These are phyloP conservation scores for Spermophilus dauricus DNA, from an alignment of 2,113 vertebrate genomes.

Conservation along the genomic window DNA sequence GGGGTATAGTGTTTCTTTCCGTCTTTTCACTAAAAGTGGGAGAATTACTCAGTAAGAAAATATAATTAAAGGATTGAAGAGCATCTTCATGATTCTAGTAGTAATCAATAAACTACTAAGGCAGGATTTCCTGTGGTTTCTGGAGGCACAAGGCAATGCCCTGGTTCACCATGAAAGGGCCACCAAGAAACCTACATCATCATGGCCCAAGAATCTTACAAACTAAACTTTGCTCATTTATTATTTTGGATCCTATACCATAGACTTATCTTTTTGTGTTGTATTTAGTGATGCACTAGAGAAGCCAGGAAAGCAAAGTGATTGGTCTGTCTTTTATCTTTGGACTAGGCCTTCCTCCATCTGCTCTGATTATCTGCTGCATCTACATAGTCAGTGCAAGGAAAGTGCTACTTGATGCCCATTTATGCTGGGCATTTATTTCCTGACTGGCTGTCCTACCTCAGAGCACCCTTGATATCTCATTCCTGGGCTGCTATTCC, in stretches of 20 bases:
- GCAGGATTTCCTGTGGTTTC: not conserved
- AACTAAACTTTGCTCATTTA: not conserved
- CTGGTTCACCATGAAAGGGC: not conserved
- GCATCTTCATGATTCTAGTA: not conserved
- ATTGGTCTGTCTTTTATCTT: not conserved
- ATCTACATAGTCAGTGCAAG: not conserved
- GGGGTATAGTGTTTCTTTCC: not conserved
- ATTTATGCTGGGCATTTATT: not conserved
- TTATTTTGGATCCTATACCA: not conserved
- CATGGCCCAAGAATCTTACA: not conserved
- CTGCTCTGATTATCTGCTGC: not conserved
- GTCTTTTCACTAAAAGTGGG: not conserved
- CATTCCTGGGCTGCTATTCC: not conserved
- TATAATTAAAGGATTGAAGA: constrained; percentile 10
- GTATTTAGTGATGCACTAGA: not conserved
- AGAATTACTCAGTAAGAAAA: not conserved
- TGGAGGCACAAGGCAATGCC: not conserved
- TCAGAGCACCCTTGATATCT: not conserved
- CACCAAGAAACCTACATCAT: not conserved
- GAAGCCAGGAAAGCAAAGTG: not conserved
- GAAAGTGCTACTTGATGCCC: not conserved
- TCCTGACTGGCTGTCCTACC: not conserved
- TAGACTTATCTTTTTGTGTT: not conserved
- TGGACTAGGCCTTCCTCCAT: not conserved
- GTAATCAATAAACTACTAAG: not conserved